Conservation (phyloP, 2,888 invertebrate species). For the Eulithis testata region DNA sequence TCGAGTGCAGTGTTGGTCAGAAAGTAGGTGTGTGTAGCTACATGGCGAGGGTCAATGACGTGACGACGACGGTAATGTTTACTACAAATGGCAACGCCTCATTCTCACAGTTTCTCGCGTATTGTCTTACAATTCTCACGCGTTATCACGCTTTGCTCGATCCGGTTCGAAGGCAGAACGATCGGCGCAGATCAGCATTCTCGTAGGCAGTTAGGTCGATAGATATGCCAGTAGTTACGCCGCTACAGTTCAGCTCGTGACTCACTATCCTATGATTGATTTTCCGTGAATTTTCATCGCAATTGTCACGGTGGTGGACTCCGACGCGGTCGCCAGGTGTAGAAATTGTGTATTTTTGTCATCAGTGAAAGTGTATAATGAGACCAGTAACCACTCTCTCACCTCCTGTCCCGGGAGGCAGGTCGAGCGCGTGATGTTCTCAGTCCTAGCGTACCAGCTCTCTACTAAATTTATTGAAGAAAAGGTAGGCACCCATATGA, state of each 20-base stretch:
- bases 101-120: constrained; percentile 81
- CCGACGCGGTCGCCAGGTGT: constrained; percentile 32
- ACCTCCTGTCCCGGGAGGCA: constrained; percentile 60
- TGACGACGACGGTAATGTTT: constrained; percentile 74
- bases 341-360: constrained; percentile 31
- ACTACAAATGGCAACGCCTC: constrained; percentile 84
- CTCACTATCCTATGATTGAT: constrained; percentile 58
- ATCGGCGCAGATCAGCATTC: constrained; percentile 40
- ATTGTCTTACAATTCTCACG: constrained; percentile 79
- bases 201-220: constrained; percentile 52
- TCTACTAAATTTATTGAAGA: constrained; percentile 76
- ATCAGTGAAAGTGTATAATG: constrained; percentile 56
- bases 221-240: constrained; percentile 45
- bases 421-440: constrained; percentile 66
- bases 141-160: constrained; percentile 62
- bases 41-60: constrained; percentile 71
- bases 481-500: constrained; percentile 55
- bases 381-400: constrained; percentile 45
- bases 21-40: constrained; percentile 44
- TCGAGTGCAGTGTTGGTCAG: constrained; percentile 44
- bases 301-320: constrained; percentile 41
- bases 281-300: constrained; percentile 53
- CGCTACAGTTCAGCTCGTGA: constrained; percentile 50
- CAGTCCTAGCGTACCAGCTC: constrained; percentile 73
- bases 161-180: constrained; percentile 47